Evolutionary conservation across 2,113 vertebrate genomes (phyloP).

Genomic region (Dromas ardeola): DNA sequence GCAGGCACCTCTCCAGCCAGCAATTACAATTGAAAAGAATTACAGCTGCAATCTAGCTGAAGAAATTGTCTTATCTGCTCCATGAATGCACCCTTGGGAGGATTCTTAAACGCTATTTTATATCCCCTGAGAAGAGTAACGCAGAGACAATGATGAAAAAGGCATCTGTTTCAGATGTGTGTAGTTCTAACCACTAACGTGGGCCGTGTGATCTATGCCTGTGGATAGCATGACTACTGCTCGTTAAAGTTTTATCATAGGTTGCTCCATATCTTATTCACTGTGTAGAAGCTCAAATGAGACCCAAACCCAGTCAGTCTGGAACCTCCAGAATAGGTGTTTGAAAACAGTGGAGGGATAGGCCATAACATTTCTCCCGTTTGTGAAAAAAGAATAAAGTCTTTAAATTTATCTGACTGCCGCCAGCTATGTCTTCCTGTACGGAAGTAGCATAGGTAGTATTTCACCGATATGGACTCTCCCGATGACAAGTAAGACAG

Average conservation of each 20-base stretch:
- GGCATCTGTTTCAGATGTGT: conserved; percentile 51
- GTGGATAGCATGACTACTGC: conserved; percentile 38
- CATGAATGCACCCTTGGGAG: conserved; percentile 52
- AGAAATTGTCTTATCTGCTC: conserved; percentile 71
- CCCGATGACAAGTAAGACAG: neutral
- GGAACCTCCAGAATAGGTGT: neutral
- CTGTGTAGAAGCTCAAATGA: neutral
- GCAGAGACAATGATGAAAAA: conserved; percentile 60
- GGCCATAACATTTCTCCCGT: neutral
- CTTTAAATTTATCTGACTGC: neutral
- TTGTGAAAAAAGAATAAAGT: neutral
- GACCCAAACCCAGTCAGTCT: neutral
- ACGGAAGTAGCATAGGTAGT: neutral
- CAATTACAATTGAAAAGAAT: conserved; percentile 71
- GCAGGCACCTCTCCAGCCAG: conserved; percentile 60
- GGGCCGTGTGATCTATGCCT: conserved; percentile 34
- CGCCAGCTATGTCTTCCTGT: neutral
- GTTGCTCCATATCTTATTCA: conserved; percentile 4
- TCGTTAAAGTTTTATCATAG: conserved; percentile 58
- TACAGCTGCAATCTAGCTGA: conserved; percentile 70
- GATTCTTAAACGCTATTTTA: conserved; percentile 59
- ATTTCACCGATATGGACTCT: neutral
- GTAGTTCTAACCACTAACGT: conserved; percentile 9
- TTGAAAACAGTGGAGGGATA: neutral
- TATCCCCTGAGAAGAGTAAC: conserved; percentile 53